phyloP scores from a whole-genome alignment of 2,113 vertebrate species.

The Plecturocebus donacophilus region DNA sequence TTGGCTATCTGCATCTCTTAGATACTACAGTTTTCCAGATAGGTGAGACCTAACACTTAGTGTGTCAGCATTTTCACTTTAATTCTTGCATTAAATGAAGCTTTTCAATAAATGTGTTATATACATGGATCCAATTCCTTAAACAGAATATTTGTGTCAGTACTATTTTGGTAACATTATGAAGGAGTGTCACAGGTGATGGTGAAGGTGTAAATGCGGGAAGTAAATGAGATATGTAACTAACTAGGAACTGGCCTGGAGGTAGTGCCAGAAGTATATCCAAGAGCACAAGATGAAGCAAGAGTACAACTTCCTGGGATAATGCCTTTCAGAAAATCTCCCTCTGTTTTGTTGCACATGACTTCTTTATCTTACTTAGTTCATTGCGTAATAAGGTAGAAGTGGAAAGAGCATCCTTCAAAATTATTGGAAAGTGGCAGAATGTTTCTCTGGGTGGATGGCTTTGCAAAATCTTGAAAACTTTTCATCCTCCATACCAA shows the following conservation, averaged over 20 bases:
- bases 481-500: not conserved
- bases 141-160: not conserved
- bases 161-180: not conserved
- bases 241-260: not conserved
- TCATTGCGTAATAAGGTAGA: not conserved
- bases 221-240: not conserved
- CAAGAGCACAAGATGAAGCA: not conserved
- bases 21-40: not conserved
- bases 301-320: not conserved
- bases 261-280: not conserved
- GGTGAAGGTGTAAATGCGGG: not conserved
- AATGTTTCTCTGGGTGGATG: not conserved
- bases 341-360: not conserved
- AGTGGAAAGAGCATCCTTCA: not conserved
- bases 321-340: not conserved
- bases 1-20: not conserved
- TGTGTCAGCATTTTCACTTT: constrained; percentile 18
- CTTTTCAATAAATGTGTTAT: not conserved
- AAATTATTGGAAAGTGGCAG: not conserved
- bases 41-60: not conserved
- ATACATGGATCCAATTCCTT: not conserved
- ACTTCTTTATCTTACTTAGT: not conserved
- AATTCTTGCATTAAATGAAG: not conserved
- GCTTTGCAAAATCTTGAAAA: not conserved
- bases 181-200: not conserved